Evolutionary conservation across 1,140 invertebrate species (phyloP), one percentile per base, ranked within the genome.

Genomic region (Drosophila santomea): DNA sequence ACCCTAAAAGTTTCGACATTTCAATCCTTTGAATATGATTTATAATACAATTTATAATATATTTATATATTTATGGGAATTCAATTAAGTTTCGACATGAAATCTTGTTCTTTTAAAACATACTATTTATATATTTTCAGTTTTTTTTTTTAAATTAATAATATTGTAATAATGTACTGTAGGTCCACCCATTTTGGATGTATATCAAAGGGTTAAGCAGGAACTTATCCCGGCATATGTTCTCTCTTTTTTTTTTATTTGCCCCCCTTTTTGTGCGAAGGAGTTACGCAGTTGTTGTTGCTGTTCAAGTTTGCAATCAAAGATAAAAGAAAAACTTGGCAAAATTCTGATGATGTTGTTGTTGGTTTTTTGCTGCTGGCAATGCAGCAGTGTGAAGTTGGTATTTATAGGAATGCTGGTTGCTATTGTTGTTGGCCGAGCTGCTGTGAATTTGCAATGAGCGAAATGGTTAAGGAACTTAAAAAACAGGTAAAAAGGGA

Each of bases 261-360:
- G 17, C 25, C 15, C 17, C 15, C 14, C n/a, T 12, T 23, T 38
- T 60, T 52, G 7, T 56, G 51, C 44, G 15, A 69, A 73, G 64
- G 55, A 73, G 66, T 63, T 57, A 55, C 38, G 41, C 47, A 43
- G 50, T 39, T 64, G 61, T 50, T 74, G 67, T 68, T 63, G 66
- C 50, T 76, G 67, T 68, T 78, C 79, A 82, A 83, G 80, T 80
- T 84, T 80, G 82, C 81, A 85, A 86, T 85, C 81, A 85, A 74
- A 85, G 81, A 86, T 81, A 85, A 85, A 85, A 64, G 82, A 84
- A 84, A 84, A 82, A 82, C 78, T 82, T 83, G 74, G 75, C 80
- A 74, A 35, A 62, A 62, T 28, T 50, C 48, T 50, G 14, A 39
- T 64, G 43, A 4, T 17, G 17, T 17, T 66, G 20, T 66, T 64